Evolutionary conservation across 2,888 invertebrate genomes (phyloP).

Genomic region (Dorcus parallelipipedus): DNA sequence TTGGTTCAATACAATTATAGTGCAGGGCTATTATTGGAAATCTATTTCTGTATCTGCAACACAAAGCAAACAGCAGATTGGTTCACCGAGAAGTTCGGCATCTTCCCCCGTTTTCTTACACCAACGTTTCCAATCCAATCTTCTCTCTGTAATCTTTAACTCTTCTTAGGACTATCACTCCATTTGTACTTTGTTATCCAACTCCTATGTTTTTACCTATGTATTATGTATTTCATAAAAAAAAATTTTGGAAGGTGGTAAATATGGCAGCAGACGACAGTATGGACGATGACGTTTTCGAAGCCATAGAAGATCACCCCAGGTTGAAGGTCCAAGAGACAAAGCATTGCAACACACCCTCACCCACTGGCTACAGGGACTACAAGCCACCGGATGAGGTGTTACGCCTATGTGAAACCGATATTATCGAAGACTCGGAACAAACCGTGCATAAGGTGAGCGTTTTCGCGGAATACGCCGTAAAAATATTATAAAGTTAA

Average conservation of each 20-base stretch:
- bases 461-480: slow-evolving; percentile 9
- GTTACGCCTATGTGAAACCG: slow-evolving; percentile 53
- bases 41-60: no score
- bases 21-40: no score
- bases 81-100: no score
- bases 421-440: slow-evolving; percentile 53
- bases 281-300: slow-evolving; percentile 83
- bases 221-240: not conserved
- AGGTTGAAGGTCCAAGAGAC: slow-evolving; percentile 31
- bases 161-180: no score
- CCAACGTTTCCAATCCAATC: no score
- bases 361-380: slow-evolving; percentile 77
- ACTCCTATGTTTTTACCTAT: not conserved
- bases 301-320: slow-evolving; percentile 55
- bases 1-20: no score
- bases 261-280: slow-evolving; percentile 60
- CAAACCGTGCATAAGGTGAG: slow-evolving; percentile 65
- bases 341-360: slow-evolving; percentile 55
- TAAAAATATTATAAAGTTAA: no score
- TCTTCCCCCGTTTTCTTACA: no score
- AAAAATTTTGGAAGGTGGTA: not conserved
- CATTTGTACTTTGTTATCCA: not conserved
- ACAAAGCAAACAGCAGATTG: no score
- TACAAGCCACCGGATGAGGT: slow-evolving; percentile 73
- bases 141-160: no score